Evolutionary conservation across 2,797 vertebrate genomes (phyloP).

Genomic region (Chelon auratus): DNA sequence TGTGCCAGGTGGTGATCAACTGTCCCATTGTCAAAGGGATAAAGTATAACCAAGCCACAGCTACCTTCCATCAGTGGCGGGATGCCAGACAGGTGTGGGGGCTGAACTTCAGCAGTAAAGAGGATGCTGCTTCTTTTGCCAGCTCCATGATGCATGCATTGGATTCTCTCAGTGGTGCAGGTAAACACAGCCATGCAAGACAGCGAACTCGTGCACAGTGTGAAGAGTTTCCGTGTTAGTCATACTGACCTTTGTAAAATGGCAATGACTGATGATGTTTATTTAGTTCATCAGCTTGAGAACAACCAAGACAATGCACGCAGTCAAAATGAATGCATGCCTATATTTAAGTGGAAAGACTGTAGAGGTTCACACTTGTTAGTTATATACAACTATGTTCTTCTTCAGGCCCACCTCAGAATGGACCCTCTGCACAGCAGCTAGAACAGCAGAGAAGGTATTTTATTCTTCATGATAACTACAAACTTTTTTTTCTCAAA

Average conservation of each 20-base stretch:
- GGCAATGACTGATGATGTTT: no score
- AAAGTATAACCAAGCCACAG: slow-evolving; percentile 91
- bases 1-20: slow-evolving; percentile 90
- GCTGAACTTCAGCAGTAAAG: slow-evolving; percentile 89
- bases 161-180: slow-evolving; percentile 65
- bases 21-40: slow-evolving; percentile 86
- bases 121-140: slow-evolving; percentile 86
- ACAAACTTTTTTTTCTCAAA: no score
- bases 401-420: slow-evolving; percentile 68
- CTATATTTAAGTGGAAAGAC: no score
- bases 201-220: no score
- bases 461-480: not conserved
- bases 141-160: slow-evolving; percentile 70
- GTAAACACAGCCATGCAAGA: slow-evolving; percentile 36
- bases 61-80: slow-evolving; percentile 92
- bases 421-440: slow-evolving; percentile 82
- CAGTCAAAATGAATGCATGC: no score
- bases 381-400: not conserved
- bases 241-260: no score
- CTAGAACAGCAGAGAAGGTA: slow-evolving; percentile 86
- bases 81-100: slow-evolving; percentile 91
- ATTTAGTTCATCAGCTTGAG: no score
- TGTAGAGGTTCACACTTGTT: no score
- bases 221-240: not conserved
- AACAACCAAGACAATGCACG: no score